Percentiles rank a stretch among this genome's conserved stretches.
phyloP scores from a whole-genome alignment of 2,888 invertebrate species.

The Cantharis rufa region DNA sequence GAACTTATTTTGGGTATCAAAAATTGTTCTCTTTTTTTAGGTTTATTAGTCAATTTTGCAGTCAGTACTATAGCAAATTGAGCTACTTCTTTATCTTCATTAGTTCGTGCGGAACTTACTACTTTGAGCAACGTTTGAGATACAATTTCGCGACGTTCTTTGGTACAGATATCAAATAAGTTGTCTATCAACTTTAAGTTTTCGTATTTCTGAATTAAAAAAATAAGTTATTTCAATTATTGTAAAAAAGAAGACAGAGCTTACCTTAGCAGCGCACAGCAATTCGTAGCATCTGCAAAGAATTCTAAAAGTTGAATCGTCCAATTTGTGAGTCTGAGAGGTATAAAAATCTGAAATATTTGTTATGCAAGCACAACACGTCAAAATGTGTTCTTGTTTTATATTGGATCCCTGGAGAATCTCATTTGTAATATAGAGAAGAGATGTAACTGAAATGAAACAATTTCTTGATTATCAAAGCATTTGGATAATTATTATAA shows the following conservation, averaged over 20 bases:
- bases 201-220: neutral
- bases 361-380: neutral
- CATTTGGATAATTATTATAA: neutral
- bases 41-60: neutral
- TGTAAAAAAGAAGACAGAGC: neutral
- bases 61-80: neutral
- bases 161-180: neutral
- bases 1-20: neutral
- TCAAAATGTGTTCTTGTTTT: neutral
- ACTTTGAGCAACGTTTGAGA: neutral
- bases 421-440: neutral
- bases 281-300: neutral
- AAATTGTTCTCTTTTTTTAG: neutral
- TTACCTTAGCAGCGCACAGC: neutral
- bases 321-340: neutral
- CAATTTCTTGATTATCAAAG: neutral
- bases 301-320: neutral
- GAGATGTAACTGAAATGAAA: neutral
- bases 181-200: neutral
- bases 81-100: neutral
- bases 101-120: constrained; percentile 3
- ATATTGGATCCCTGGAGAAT: neutral
- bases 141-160: neutral
- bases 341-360: neutral
- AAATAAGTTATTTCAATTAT: neutral